A percentile compares a stretch with the other conserved stretches of the same genome.
Conservation (phyloP, 2,797 vertebrate species). For the Phataginus tetradactyla region DNA sequence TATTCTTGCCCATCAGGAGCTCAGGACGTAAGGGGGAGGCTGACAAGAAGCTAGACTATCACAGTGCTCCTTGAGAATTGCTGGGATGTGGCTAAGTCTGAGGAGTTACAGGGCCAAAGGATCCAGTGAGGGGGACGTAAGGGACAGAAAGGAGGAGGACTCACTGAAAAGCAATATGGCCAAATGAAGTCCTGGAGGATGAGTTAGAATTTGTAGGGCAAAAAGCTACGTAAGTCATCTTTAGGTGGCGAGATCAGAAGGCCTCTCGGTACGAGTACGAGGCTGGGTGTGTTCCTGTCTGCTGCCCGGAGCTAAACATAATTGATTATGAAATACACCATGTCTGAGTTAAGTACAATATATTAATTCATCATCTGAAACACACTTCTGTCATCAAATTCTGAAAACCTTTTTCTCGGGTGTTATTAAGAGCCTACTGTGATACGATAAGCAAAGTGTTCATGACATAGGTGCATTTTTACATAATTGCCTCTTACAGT, state of each 20-base stretch:
- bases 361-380: neutral
- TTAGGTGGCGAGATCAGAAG: neutral
- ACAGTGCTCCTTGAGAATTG: accelerated
- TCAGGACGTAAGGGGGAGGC: neutral
- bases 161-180: neutral
- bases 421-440: neutral
- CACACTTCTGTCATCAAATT: neutral
- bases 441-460: neutral
- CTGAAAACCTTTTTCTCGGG: neutral
- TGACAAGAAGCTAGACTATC: neutral
- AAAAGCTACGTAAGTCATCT: neutral
- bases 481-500: too few relatives aligned
- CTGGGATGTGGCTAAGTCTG: neutral
- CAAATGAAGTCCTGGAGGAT: neutral
- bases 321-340: neutral
- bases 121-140: neutral
- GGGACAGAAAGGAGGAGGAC: neutral
- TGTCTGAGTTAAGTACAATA: neutral
- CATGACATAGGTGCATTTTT: neutral
- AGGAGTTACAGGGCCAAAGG: neutral
- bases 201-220: neutral
- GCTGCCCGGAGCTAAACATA: neutral
- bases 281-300: neutral
- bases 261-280: accelerated
- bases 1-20: neutral